Conservation (phyloP, 2,888 invertebrate species). For the Lutraria lutraria region DNA sequence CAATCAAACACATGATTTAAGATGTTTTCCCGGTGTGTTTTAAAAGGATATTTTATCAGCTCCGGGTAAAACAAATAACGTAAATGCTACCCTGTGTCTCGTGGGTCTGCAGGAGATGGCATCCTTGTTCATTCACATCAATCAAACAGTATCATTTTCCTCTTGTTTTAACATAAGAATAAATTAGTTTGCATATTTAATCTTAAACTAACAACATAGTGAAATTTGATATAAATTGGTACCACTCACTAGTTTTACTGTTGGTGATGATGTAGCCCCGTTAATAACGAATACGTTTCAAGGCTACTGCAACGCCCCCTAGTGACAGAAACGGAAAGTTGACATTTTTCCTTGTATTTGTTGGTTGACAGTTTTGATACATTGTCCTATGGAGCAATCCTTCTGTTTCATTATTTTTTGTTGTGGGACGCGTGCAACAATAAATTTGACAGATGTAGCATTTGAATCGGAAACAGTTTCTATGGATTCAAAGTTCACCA, state of each 20-base stretch:
- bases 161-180: slow-evolving; percentile 5
- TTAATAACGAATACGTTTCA: slow-evolving; percentile 11
- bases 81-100: slow-evolving; percentile 4
- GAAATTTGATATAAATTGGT: background rate
- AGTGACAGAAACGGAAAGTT: slow-evolving; percentile 20
- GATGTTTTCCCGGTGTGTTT: background rate
- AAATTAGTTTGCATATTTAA: slow-evolving; percentile 20
- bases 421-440: background rate
- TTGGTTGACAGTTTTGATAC: background rate
- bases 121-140: background rate
- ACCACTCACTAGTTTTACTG: background rate
- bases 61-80: background rate
- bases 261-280: background rate
- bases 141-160: background rate
- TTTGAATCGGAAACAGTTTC: slow-evolving; percentile 28
- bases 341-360: slow-evolving; percentile 20
- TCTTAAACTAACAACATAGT: slow-evolving; percentile 2
- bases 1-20: background rate
- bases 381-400: background rate
- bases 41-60: background rate
- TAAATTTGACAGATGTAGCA: slow-evolving; percentile 27
- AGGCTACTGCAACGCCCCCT: slow-evolving; percentile 15
- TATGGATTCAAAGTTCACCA: slow-evolving; percentile 5
- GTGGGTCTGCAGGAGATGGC: background rate
- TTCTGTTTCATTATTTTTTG: slow-evolving; percentile 12